These are phyloP conservation scores for Pocota personata DNA, from an alignment of 2,888 invertebrate genomes.

Conservation along the genomic window DNA sequence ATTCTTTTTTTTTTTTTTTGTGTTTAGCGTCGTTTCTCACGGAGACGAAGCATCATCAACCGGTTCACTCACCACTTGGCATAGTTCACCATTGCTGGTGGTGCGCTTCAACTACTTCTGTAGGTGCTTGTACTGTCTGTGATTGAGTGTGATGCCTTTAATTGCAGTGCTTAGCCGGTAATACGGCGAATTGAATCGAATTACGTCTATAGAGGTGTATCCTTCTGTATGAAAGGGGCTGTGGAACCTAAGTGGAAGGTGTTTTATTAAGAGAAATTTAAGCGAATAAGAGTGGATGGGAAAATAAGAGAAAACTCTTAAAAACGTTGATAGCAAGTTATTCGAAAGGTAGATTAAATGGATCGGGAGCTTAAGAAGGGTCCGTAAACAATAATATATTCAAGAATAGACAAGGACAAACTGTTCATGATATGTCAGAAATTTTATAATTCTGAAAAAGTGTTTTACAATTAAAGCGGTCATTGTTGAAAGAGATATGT, in stretches of 20 bases:
- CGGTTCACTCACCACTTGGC: conserved; percentile 32
- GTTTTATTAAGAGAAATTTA: not conserved
- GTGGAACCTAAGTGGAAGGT: conserved; percentile 9
- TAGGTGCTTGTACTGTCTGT: not conserved
- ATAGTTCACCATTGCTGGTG: conserved; percentile 13
- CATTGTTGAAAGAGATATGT: no score
- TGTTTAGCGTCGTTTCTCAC: conserved; percentile 15
- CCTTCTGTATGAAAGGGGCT: not conserved
- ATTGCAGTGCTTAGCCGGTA: conserved; percentile 16
- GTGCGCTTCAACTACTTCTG: not conserved
- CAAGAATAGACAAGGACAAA: not conserved
- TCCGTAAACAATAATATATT: not conserved
- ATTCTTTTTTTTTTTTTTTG: not conserved
- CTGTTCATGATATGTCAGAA: no score
- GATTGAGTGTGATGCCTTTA: conserved; percentile 1
- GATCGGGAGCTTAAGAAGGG: not conserved
- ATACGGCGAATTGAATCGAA: conserved; percentile 7
- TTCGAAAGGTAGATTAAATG: not conserved
- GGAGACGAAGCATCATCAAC: conserved; percentile 43
- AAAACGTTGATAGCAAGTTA: not conserved
- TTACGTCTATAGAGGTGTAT: not conserved
- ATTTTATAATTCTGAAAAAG: no score
- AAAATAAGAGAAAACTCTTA: not conserved
- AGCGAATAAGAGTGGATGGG: not conserved
- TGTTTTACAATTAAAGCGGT: no score